Evolutionary conservation across 2,797 vertebrate genomes (phyloP).

Genomic region (Champsocephalus gunnari): DNA sequence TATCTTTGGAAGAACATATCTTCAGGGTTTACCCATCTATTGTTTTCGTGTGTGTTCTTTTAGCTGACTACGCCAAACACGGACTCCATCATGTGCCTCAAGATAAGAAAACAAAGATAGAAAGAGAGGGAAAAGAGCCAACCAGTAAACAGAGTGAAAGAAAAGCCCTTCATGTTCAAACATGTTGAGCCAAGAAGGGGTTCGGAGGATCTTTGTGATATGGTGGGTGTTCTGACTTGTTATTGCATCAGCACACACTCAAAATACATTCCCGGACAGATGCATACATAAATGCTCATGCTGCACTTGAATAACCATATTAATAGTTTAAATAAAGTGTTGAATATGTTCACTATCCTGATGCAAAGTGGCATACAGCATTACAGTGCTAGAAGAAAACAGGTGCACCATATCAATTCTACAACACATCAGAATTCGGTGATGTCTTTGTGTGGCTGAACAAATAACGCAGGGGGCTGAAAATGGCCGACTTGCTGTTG

Average conservation of each 20-base stretch:
- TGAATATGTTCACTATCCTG: background rate
- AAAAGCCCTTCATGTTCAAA: slow-evolving; percentile 56
- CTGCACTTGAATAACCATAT: background rate
- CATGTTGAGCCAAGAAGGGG: slow-evolving; percentile 52
- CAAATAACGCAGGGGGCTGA: too few species aligned
- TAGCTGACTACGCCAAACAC: slow-evolving; percentile 60
- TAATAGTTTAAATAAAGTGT: background rate
- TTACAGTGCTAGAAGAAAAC: too few species aligned
- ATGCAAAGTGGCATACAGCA: background rate
- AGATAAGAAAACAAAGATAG: slow-evolving; percentile 66
- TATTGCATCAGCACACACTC: slow-evolving; percentile 40
- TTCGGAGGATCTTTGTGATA: slow-evolving; percentile 53
- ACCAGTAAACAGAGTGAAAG: slow-evolving; percentile 45
- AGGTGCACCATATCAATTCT: too few species aligned
- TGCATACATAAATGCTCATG: slow-evolving; percentile 15
- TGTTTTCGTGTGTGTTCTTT: slow-evolving; percentile 40
- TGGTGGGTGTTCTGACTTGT: slow-evolving; percentile 52
- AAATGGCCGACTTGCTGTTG: too few species aligned
- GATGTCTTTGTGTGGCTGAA: too few species aligned
- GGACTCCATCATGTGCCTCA: slow-evolving; percentile 45
- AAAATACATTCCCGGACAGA: slow-evolving; percentile 38
- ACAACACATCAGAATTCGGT: too few species aligned
- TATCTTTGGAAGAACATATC: slow-evolving; percentile 26
- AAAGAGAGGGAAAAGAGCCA: slow-evolving; percentile 34
- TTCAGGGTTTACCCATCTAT: slow-evolving; percentile 20